Percentiles rank a stretch among this genome's conserved stretches.
phyloP scores from a whole-genome alignment of 2,888 invertebrate species.

The Balanococcus diminutus region DNA sequence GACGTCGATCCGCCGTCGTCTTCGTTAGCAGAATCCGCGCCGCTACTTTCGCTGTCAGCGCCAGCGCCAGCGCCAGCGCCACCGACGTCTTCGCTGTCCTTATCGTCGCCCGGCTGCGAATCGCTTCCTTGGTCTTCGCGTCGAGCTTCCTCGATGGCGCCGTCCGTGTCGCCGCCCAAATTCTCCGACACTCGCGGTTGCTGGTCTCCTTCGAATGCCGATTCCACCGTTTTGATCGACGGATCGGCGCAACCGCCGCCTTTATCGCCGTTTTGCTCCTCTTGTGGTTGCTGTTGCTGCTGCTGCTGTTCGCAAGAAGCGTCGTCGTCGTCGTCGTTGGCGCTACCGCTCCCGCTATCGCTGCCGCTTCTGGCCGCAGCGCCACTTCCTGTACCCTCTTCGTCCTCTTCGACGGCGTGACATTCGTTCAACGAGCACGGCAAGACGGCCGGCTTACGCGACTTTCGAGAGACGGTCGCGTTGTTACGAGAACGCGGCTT shows the following conservation, averaged over 20 bases:
- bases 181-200: background rate
- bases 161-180: background rate
- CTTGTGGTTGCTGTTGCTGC: no score
- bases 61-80: background rate
- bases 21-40: no score
- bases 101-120: background rate
- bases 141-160: background rate
- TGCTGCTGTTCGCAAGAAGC: background rate
- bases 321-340: background rate
- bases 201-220: background rate
- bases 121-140: background rate
- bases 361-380: background rate
- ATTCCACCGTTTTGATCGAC: background rate
- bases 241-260: background rate
- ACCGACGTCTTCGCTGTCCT: background rate
- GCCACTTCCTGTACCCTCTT: background rate
- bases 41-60: background rate
- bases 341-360: no score
- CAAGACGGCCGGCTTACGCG: background rate
- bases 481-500: slow-evolving; percentile 1
- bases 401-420: background rate
- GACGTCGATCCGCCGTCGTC: background rate
- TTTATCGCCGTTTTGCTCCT: no score
- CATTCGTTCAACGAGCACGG: background rate
- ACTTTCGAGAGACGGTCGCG: background rate